Conservation (phyloP, 2,888 invertebrate genomes). For the Himalopsyche japonica region DNA sequence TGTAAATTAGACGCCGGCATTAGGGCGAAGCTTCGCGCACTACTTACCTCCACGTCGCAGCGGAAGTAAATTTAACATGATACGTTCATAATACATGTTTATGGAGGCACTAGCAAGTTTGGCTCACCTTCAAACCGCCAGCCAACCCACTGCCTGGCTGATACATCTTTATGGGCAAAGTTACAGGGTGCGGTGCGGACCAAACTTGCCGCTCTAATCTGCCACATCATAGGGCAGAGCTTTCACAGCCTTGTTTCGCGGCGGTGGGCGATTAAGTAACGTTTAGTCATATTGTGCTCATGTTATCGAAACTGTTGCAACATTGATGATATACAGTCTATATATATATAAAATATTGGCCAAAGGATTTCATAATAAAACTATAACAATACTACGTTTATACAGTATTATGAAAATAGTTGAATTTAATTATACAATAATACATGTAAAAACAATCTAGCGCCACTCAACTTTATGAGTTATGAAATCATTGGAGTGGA, state of each 20-base stretch:
- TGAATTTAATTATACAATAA: too few relatives aligned
- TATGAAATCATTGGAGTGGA: too few relatives aligned
- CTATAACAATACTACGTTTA: too few relatives aligned
- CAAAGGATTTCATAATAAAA: too few relatives aligned
- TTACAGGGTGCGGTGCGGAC: background rate
- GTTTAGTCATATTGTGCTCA: background rate
- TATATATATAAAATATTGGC: too few relatives aligned
- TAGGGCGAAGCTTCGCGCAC: conserved; percentile 9
- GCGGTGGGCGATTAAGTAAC: background rate
- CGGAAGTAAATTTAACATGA: conserved; percentile 29
- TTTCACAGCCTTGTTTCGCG: background rate
- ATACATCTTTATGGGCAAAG: conserved; percentile 28
- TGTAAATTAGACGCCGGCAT: conserved; percentile 6
- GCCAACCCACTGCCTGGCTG: conserved; percentile 8
- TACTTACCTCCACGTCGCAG: conserved; percentile 17
- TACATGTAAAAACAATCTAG: too few relatives aligned
- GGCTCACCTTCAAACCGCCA: background rate
- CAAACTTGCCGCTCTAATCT: background rate
- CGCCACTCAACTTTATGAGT: too few relatives aligned
- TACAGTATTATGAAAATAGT: too few relatives aligned
- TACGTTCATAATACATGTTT: conserved; percentile 22
- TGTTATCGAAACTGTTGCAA: background rate
- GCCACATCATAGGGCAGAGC: background rate
- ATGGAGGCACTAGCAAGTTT: conserved; percentile 1
- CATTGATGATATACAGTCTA: too few relatives aligned